These are phyloP conservation scores for Stegophylla sp. DNA, from an alignment of 2,888 invertebrate species.

Conservation along the genomic window DNA sequence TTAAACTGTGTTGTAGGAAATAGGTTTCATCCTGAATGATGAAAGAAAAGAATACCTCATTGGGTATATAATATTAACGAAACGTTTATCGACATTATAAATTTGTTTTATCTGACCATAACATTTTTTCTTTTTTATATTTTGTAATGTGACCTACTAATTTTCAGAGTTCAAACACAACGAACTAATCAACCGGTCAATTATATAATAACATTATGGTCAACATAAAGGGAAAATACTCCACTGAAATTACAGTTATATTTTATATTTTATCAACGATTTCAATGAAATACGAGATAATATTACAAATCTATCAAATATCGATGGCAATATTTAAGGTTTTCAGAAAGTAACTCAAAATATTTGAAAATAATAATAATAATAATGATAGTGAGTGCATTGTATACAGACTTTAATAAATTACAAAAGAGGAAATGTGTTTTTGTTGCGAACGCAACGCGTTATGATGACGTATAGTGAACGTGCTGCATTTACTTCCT, in stretches of 20 bases:
- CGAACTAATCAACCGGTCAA: neutral
- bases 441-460: no score
- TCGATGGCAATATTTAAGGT: neutral
- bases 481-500: neutral
- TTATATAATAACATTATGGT: neutral
- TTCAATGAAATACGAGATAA: no score
- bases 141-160: neutral
- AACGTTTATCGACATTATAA: neutral
- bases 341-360: neutral
- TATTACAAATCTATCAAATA: neutral
- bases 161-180: neutral
- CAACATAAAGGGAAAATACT: neutral
- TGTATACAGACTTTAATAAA: no score
- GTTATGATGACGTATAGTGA: neutral
- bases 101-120: neutral
- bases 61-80: neutral
- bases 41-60: no score
- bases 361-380: neutral
- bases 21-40: no score
- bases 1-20: no score
- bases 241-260: neutral
- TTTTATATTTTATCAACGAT: neutral
- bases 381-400: no score
- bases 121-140: neutral
- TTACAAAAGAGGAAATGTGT: no score